Conservation (phyloP, 1,140 invertebrate genomes). For the Danaus melanippus region DNA sequence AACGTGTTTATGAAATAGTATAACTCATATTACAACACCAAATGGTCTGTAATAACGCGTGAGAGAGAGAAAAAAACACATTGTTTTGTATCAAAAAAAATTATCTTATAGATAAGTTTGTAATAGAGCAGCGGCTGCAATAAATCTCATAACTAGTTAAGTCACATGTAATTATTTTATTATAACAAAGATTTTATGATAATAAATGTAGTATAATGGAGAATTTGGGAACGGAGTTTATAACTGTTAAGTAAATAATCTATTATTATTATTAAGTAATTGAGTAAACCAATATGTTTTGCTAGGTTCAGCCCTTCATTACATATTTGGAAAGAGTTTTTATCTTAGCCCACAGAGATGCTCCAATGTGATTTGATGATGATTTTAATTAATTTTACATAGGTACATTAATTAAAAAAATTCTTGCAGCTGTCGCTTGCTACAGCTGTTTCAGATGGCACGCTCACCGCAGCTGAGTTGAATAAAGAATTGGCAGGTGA, state of each 20-base stretch:
- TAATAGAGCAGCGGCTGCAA: conserved; percentile 15
- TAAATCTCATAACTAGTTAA: conserved; percentile 25
- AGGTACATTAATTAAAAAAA: conserved; percentile 2
- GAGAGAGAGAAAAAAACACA: conserved; percentile 38
- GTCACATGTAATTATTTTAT: conserved; percentile 16
- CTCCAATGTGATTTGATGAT: conserved; percentile 6
- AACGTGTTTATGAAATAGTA: conserved; percentile 19
- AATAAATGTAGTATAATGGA: too few relatives aligned
- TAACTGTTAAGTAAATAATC: too few relatives aligned
- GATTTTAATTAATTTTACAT: conserved; percentile 6
- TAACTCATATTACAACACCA: conserved; percentile 27
- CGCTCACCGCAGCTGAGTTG: conserved; percentile 59
- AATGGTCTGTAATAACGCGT: conserved; percentile 34
- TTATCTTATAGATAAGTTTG: conserved; percentile 29
- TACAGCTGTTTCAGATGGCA: conserved; percentile 66
- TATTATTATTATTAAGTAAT: too few relatives aligned
- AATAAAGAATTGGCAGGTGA: conserved; percentile 55
- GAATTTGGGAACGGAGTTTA: too few relatives aligned
- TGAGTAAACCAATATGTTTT: too few relatives aligned
- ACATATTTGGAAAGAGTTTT: too few relatives aligned
- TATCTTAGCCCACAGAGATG: too few relatives aligned
- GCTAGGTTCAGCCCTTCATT: too few relatives aligned
- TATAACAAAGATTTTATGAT: conserved; percentile 12
- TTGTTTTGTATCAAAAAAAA: conserved; percentile 30
- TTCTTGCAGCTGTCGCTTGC: conserved; percentile 62